Conservation (phyloP, 1,140 invertebrate genomes). For the Pentalonia nigronervosa region DNA sequence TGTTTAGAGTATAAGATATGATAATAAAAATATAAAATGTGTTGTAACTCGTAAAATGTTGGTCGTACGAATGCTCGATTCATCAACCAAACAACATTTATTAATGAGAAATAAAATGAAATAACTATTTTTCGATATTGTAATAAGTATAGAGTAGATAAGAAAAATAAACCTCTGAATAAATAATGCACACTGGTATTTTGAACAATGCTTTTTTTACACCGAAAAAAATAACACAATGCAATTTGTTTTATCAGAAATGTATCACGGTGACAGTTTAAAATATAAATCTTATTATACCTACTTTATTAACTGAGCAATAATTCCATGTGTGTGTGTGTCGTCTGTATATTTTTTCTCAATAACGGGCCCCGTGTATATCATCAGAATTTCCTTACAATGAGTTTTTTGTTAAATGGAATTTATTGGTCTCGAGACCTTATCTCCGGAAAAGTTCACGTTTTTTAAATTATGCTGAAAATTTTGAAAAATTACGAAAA, state of each 20-base stretch:
- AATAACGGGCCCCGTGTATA: no score
- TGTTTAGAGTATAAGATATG: neutral
- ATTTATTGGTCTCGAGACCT: no score
- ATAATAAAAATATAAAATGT: neutral
- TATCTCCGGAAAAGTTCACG: no score
- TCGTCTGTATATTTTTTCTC: no score
- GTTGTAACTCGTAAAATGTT: neutral
- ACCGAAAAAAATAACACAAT: neutral
- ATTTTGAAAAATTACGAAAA: no score
- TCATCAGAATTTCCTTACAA: no score
- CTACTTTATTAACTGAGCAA: no score
- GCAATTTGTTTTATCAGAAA: neutral
- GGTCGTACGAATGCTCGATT: neutral
- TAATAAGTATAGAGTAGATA: neutral
- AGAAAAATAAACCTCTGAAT: neutral
- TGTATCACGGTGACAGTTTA: neutral
- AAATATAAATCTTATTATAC: neutral
- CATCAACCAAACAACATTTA: neutral
- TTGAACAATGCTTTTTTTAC: constrained; percentile 8
- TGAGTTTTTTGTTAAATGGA: no score
- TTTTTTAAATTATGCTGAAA: no score
- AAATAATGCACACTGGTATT: neutral
- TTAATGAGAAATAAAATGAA: neutral
- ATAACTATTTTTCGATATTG: neutral
- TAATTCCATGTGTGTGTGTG: no score